Base-by-base conservation (phyloP, 2,113 vertebrate genomes). In the Potamarius usumacintae region DNA sequence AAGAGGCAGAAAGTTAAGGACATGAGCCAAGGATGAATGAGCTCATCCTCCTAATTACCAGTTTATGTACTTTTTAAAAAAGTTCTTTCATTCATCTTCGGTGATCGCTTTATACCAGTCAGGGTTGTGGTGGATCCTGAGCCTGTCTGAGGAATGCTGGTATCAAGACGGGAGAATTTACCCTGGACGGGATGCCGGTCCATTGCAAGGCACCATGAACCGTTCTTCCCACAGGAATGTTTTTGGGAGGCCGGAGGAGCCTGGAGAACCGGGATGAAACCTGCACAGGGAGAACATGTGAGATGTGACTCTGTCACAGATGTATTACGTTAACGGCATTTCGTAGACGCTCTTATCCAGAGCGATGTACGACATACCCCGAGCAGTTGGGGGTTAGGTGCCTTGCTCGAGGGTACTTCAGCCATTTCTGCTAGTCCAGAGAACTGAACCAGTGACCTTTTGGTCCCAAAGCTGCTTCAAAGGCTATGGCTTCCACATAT, bases 31-130 rank as follows among this genome's bases (percentile, higher is more conserved):
- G 42, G 42, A 42, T 42, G 42, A 55, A 55, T 10, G 57, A 27
- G n/a, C 6, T 63, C 52, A 85, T 86, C 50, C 42, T 25, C 18
- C 25, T 79, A 77, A 50, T 85, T 53, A 78, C 57, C 72, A 50
- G 22, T 52, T 25, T 57, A 74, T 58, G 11, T 22, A 30, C 57
- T 34, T 53, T 60, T 34, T 4, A 30, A 58, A 79, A 58, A 7
- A 25, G 42, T 74, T 17, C 7, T 18, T 71, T 34, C 27, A 15
- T 71, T 71, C 15, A 67, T 67, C 10, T 20, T 50, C 74, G 6
- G 14, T 27, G 17, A 80, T 8, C 55, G 22, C 15, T 80, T 80
- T 80, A 18, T 80, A 3, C 55, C 34, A 8, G 53, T 58, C 27
- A 58, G 78, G 53, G 55, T 58, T 80, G n/a, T 34, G 55, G 27